Base-by-base conservation (phyloP, 1,140 invertebrate genomes). In the Samia ricini region DNA sequence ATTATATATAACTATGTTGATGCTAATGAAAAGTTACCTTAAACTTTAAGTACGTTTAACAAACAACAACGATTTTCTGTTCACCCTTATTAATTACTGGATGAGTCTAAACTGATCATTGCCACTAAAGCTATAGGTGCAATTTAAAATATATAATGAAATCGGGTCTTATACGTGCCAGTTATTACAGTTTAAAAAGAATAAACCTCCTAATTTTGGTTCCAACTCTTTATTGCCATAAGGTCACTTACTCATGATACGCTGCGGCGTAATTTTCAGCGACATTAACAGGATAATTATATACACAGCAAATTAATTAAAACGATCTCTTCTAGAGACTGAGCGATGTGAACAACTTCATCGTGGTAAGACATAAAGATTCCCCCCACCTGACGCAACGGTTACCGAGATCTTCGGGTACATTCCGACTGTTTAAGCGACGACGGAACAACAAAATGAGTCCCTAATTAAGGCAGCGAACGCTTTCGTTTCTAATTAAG, bases 401-500 rank as follows among this genome's bases (percentile, higher is more conserved):
- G 29, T 50, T 63, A 12, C 33, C 20, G 50, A 62, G 54, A 50
- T 62, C 48, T 42, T 56, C 21, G 7, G 51, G 15, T 61, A 49
- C 10, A 36, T 63, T 52, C 20, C 51, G 22, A 22, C 20, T 23
- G 3, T 7, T 12, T n/a, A 12, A 20, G 19, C 20, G 51, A 21
- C 22, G 20, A 10, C 21, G 7, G 22, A 23, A 33, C 60, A 55
- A 56, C 56, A n/a, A 61, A 68, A 71, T 64, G 63, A 65, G 55
- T 20, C 52, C 8, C 23, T 57, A 71, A 67, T 71, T 60, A 56
- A 61, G 63, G 21, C 64, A 24, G 19, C 48, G 22, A 36, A 33
- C 26, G 24, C 51, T 61, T 61, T 71, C 56, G 60, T 64, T 61
- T 54, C 60, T 71, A 71, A 71, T 71, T 67, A 64, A 68, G 52